Evolutionary conservation across 2,888 invertebrate species (phyloP), one percentile per base, ranked within the genome.

Genomic region (Melanotus villosus): DNA sequence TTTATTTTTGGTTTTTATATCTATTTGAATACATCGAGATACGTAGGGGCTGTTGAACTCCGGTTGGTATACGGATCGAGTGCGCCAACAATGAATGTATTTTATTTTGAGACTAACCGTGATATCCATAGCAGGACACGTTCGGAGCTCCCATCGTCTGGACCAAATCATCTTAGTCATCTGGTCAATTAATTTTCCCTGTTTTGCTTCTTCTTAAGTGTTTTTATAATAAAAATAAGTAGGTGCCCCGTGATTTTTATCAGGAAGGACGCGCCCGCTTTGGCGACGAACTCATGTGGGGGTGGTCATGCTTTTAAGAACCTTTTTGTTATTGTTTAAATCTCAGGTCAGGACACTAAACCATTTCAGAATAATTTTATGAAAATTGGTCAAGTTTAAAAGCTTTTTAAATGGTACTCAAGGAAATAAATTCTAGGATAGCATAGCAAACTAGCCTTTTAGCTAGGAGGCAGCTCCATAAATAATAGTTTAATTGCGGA

Each of bases 41-140:
- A 43, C 41, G 14, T 19, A 47, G 58, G 45, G 68, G 63, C 58
- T 64, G 41, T 64, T 68, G 68, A 68, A 68, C 68, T 59, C 64
- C 14, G 18, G 52, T 63, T 59, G 58, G 41, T 63, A 63, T 63
- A 63, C 52, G 45, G 63, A 58, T 64, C 54, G 58, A 36, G 50
- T 57, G 36, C 45, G 64, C 64, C 68, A 64, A 68, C 68, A 68
- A 64, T 64, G 68, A 64, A 65, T 52, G 59, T 64, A 68, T 68
- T 57, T 64, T 64, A 68, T 47, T 68, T 68, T 63, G 18, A 56
- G 63, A 59, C 19, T 16, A 34, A 32, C 57, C 36, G 47, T 57
- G 38, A 58, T 52, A 59, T 66, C 65, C 50, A 26, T 57, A 58
- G 23, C 38, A 54, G 21, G 43, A 43, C 26, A 41, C n/a, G 19